Conservation (phyloP, 2,888 invertebrate genomes). For the Alcis repandata region DNA sequence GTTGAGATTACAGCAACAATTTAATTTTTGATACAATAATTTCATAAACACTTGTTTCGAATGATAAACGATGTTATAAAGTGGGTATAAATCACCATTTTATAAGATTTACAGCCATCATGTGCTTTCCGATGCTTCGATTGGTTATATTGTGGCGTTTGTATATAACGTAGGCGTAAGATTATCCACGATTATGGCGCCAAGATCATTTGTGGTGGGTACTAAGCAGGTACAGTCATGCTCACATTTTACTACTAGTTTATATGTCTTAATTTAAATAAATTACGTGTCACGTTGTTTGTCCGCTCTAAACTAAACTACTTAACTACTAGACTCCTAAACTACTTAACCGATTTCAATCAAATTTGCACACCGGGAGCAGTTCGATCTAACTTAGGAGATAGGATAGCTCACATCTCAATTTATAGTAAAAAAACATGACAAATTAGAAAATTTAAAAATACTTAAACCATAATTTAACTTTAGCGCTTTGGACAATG, state of each 20-base stretch:
- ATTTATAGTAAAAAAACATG: too few species aligned
- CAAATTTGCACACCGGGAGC: too few species aligned
- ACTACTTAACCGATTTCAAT: too few species aligned
- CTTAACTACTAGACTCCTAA: too few species aligned
- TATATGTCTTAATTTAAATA: neutral
- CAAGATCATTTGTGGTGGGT: slow-evolving; percentile 15
- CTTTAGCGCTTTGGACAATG: too few species aligned
- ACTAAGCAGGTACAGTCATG: slow-evolving; percentile 19
- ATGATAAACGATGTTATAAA: slow-evolving; percentile 16
- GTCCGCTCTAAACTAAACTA: too few species aligned
- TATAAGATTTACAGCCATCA: slow-evolving; percentile 32
- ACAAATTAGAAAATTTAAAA: too few species aligned
- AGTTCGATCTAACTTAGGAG: too few species aligned
- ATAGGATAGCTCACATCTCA: too few species aligned
- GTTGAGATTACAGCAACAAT: neutral
- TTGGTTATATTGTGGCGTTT: slow-evolving; percentile 31
- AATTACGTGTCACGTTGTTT: too few species aligned
- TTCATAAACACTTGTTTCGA: slow-evolving; percentile 18
- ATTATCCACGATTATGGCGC: slow-evolving; percentile 36
- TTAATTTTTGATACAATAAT: slow-evolving; percentile 29
- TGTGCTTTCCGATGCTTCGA: slow-evolving; percentile 13
- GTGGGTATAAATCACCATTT: slow-evolving; percentile 11
- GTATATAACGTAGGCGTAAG: slow-evolving; percentile 27
- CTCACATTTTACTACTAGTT: neutral
- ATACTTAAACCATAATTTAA: too few species aligned